Percentiles rank a stretch among this genome's conserved stretches.
Evolutionary conservation across 2,113 vertebrate species (phyloP).

Genomic region (Epinephelus fuscoguttatus): DNA sequence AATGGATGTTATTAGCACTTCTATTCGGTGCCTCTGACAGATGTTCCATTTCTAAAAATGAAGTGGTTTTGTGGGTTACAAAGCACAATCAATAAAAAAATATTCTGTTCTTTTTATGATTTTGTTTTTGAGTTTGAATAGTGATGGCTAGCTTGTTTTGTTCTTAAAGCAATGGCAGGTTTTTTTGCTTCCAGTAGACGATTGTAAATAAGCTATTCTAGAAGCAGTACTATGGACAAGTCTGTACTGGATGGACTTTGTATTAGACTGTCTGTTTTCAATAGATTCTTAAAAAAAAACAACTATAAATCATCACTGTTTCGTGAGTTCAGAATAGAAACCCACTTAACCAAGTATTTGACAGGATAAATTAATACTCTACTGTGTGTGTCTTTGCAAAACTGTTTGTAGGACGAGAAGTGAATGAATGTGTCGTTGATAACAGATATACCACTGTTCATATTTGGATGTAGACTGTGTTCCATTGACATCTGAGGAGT

Average conservation of each 20-base stretch:
- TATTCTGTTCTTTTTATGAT: conserved; percentile 59
- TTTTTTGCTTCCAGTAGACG: conserved; percentile 81
- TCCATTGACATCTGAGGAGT: conserved; percentile 77
- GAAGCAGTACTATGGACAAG: conserved; percentile 81
- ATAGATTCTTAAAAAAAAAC: conserved; percentile 78
- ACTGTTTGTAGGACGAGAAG: conserved; percentile 79
- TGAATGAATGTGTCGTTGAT: conserved; percentile 79
- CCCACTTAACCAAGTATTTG: conserved; percentile 84
- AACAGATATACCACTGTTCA: conserved; percentile 77
- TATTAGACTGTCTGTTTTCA: conserved; percentile 84
- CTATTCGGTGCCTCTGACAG: conserved; percentile 79
- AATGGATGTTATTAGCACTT: conserved; percentile 81
- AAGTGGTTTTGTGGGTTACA: conserved; percentile 86
- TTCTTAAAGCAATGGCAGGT: conserved; percentile 73
- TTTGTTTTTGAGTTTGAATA: conserved; percentile 71
- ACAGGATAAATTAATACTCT: conserved; percentile 79
- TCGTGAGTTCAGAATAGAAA: conserved; percentile 83
- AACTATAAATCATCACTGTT: conserved; percentile 80
- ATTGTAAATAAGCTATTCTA: conserved; percentile 88
- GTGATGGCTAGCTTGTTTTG: conserved; percentile 81
- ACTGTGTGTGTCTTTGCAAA: conserved; percentile 81
- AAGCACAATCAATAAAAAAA: conserved; percentile 85
- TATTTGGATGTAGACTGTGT: conserved; percentile 86
- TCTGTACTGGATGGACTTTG: conserved; percentile 84
- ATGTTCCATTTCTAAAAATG: conserved; percentile 76